Percentiles rank a stretch among this genome's conserved stretches.
phyloP scores from a whole-genome alignment of 2,797 vertebrate species.

The Halcyon chelicuti region DNA sequence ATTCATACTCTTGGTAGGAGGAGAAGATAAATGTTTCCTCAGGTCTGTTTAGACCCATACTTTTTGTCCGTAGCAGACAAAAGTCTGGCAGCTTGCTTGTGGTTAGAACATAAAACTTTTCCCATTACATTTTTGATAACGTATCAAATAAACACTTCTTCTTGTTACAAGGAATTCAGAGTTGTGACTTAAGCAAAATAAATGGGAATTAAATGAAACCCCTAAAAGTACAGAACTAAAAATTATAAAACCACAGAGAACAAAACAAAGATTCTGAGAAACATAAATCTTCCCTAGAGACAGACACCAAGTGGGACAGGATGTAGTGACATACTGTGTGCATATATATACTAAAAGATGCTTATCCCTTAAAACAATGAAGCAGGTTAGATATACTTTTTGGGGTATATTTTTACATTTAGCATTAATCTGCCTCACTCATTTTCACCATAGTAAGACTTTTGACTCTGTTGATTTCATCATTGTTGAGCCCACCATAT shows the following conservation, averaged over 20 bases:
- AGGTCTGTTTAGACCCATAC: background rate
- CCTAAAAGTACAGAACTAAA: background rate
- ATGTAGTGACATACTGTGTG: background rate
- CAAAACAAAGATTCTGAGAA: background rate
- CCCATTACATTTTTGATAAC: conserved; percentile 11
- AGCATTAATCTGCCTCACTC: background rate
- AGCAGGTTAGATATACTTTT: background rate
- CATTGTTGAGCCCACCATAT: background rate
- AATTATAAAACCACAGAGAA: conserved; percentile 4
- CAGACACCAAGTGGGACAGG: background rate
- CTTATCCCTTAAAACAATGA: background rate
- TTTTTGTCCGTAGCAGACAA: background rate
- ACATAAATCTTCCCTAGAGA: background rate
- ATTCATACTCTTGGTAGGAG: background rate
- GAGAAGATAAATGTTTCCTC: background rate
- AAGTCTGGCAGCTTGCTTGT: conserved; percentile 4
- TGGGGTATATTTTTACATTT: background rate
- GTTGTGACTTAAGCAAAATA: conserved; percentile 28
- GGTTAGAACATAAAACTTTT: conserved; percentile 44
- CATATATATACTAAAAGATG: background rate
- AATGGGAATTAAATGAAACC: conserved; percentile 1
- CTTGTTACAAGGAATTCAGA: background rate
- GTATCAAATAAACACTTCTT: background rate
- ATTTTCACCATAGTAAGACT: background rate
- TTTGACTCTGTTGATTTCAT: background rate